Evolutionary conservation across 1,140 invertebrate species (phyloP).

Genomic region (Zaprionus inermis): DNA sequence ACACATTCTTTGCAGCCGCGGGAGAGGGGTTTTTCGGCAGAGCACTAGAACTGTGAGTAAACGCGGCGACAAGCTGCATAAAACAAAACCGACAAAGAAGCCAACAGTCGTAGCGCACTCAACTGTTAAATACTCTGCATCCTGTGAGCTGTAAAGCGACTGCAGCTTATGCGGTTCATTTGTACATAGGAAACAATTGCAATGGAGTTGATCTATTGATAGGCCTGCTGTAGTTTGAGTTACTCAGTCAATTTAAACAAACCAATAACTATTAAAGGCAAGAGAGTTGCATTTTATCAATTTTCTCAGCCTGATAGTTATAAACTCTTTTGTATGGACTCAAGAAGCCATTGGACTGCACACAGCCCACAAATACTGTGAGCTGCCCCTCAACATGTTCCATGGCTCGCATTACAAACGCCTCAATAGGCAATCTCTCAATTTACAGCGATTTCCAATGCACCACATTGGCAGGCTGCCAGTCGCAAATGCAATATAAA

Average conservation of each 20-base stretch:
- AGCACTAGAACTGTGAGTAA: not conserved
- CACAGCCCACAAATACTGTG: slow-evolving; percentile 18
- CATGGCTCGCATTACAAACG: slow-evolving; percentile 13
- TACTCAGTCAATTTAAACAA: no score
- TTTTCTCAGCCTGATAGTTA: not conserved
- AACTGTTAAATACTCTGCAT: slow-evolving; percentile 2
- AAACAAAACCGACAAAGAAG: slow-evolving; percentile 19
- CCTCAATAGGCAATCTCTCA: slow-evolving; percentile 47
- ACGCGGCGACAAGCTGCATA: slow-evolving; percentile 9
- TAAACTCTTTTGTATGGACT: not conserved
- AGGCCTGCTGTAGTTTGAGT: no score
- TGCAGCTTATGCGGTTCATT: not conserved
- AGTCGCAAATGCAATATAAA: slow-evolving; percentile 19
- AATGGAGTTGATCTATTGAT: no score
- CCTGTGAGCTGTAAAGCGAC: not conserved
- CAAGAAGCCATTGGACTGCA: not conserved
- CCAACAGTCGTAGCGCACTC: not conserved
- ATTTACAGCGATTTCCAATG: slow-evolving; percentile 48
- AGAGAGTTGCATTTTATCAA: no score
- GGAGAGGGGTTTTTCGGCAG: not conserved
- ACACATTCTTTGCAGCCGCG: slow-evolving; percentile 25
- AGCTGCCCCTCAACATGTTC: slow-evolving; percentile 27
- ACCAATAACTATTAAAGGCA: no score
- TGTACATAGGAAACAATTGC: not conserved
- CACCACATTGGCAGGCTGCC: not conserved